Conservation (phyloP, 2,888 invertebrate species). For the Apomyelois bistriatella region DNA sequence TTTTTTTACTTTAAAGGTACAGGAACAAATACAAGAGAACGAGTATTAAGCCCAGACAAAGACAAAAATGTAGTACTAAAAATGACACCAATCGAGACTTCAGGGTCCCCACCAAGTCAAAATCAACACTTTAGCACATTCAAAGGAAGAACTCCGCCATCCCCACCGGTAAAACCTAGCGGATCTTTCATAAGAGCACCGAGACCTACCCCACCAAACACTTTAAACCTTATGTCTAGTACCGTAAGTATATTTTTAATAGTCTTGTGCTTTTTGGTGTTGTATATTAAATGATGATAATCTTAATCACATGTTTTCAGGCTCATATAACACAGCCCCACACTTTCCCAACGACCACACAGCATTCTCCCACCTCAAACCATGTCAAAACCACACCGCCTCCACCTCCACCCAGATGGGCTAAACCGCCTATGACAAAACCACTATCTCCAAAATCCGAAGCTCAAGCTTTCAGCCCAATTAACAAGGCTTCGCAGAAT, state of each 20-base stretch:
- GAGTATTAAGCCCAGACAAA: slow-evolving; percentile 59
- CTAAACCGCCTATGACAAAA: slow-evolving; percentile 84
- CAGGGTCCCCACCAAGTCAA: slow-evolving; percentile 72
- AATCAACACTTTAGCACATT: slow-evolving; percentile 83
- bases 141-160: slow-evolving; percentile 81
- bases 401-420: slow-evolving; percentile 92
- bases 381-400: slow-evolving; percentile 83
- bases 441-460: slow-evolving; percentile 70
- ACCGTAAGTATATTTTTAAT: slow-evolving; percentile 57
- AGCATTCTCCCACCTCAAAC: slow-evolving; percentile 63
- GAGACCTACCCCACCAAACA: slow-evolving; percentile 90
- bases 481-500: slow-evolving; percentile 73
- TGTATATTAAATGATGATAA: slow-evolving; percentile 44
- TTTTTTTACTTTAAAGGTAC: slow-evolving; percentile 40
- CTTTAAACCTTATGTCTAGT: slow-evolving; percentile 85
- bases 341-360: slow-evolving; percentile 64
- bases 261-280: slow-evolving; percentile 37
- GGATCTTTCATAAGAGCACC: slow-evolving; percentile 81
- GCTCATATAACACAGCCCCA: slow-evolving; percentile 79
- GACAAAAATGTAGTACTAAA: slow-evolving; percentile 87
- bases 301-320: slow-evolving; percentile 70
- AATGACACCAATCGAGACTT: slow-evolving; percentile 83
- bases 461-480: slow-evolving; percentile 60
- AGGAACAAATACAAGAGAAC: slow-evolving; percentile 62
- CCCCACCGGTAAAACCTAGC: slow-evolving; percentile 71